Percentiles rank a stretch among this genome's conserved stretches.
These are phyloP conservation scores for Zalophus californianus DNA, from an alignment of 2,797 vertebrate genomes.

Conservation along the genomic window DNA sequence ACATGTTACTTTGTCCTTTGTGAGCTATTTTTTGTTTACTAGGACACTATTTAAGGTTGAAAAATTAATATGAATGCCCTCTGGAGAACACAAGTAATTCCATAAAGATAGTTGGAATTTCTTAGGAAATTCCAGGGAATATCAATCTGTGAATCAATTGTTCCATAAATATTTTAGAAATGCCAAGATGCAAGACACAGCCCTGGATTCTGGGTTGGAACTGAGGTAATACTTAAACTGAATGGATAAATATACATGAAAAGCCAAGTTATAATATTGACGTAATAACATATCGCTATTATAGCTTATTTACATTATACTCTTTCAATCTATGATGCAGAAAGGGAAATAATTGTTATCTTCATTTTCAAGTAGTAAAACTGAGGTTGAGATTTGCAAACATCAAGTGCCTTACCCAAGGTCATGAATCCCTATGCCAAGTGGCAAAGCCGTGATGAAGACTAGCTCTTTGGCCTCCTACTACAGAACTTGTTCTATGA, in stretches of 20 bases:
- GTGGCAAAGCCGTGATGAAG: neutral
- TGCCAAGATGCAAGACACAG: neutral
- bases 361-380: neutral
- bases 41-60: constrained; percentile 44
- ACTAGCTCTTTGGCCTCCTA: neutral
- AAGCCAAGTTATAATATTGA: neutral
- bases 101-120: neutral
- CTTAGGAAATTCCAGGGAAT: constrained; percentile 10
- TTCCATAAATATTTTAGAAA: neutral
- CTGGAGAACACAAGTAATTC: neutral
- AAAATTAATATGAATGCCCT: constrained; percentile 37
- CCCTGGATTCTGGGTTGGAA: neutral
- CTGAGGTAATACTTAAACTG: neutral
- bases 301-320: neutral
- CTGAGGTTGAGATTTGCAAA: neutral
- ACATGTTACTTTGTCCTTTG: neutral
- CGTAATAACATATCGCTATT: neutral
- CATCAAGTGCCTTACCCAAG: neutral
- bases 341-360: neutral
- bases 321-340: neutral
- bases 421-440: neutral
- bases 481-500: neutral
- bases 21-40: constrained; percentile 24
- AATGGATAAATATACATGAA: neutral
- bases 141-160: neutral